Base-by-base conservation (phyloP, 2,888 invertebrate genomes). In the Busseola fusca region DNA sequence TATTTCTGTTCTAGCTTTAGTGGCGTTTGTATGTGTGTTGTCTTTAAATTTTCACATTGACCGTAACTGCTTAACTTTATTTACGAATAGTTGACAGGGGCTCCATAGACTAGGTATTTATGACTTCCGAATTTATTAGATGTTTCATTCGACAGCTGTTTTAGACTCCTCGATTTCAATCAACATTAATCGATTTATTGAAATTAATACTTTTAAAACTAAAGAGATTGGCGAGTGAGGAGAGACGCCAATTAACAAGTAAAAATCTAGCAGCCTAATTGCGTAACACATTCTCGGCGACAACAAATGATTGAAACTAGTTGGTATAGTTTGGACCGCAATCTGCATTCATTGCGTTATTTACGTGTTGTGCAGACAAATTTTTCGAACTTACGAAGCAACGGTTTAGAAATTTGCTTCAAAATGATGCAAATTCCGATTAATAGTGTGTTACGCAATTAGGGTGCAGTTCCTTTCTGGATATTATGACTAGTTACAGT, bases 1-100 rank as follows among this genome's bases (percentile, higher is more conserved):
- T 63, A 67, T 76, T 70, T 76, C 63, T 75, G 67, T 58, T 77
- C 60, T 72, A 69, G 76, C 64, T 45, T 66, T 57, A 56, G 37
- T 80, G 48, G 54, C 34, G 54, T n/a, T 54, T 67, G 10, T 62
- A 21, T 25, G 63, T 30, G 27, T 34, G 10, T 42, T n/a, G 37
- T 62, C 27, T 34, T 34, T 25, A 5, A 48, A 21, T 34, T 50
- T 12, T 27, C 12, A 18, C 27, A n/a, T 68, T n/a, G 27, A 18
- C 27, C 9, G 14, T 65, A n/a, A 10, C 14, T 27, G 30, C 16
- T 64, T 25, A 30, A 27, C 7, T 25, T 60, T 18, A 7, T 56
- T 64, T 56, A 0, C 14, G 25, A 25, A 54, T 54, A 63, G 16
- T 27, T 40, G 37, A 37, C 16, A 50, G 4, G 37, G 12, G n/a